Evolutionary conservation across 2,113 vertebrate genomes (phyloP), one percentile per base, ranked within the genome.

Genomic region (Phaethon lepturus): DNA sequence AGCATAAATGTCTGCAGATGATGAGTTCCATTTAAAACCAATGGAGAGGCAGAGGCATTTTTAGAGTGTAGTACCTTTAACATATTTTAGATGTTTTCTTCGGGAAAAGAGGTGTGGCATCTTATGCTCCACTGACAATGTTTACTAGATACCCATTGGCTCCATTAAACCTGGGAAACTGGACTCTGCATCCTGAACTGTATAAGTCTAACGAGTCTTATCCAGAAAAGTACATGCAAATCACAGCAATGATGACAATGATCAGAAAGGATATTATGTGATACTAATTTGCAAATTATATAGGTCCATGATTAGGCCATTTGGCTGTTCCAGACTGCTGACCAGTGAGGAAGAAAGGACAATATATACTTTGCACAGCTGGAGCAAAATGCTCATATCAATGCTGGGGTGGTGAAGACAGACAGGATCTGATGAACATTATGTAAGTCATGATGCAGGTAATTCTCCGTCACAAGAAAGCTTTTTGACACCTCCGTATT

Each of bases 191-290:
- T 69, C 50, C 47, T 77, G 56, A 84, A 47, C 18, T 94, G 55
- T 44, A 71, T n/a, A 74, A 59, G 19, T 84, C 56, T 77, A 89
- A 67, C 80, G 79, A 95, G 28, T 77, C 62, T 90, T 69, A 73
- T 84, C 45, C 40, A 80, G 86, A 94, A 89, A 94, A 80, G 25
- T 75, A 38, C 60, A 49, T 81, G 76, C 42, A 96, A 97, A 95
- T 87, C 64, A 71, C 50, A 47, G 38, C 71, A 56, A 49, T 75
- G 53, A 77, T 69, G 64, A 71, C 63, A 94, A 67, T n/a, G 79
- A 64, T 73, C 84, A 91, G 24, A 35, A 90, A 68, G 49, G 62
- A 49, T 90, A 67, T 82, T 81, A 89, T 49, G 47, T 72, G 64
- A 78, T 68, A 45, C 33, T 79, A 60, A 95, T 95, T 94, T 93